These are phyloP conservation scores for Caenorhabditis parvicauda DNA, from an alignment of 2,888 invertebrate genomes.

Conservation along the genomic window DNA sequence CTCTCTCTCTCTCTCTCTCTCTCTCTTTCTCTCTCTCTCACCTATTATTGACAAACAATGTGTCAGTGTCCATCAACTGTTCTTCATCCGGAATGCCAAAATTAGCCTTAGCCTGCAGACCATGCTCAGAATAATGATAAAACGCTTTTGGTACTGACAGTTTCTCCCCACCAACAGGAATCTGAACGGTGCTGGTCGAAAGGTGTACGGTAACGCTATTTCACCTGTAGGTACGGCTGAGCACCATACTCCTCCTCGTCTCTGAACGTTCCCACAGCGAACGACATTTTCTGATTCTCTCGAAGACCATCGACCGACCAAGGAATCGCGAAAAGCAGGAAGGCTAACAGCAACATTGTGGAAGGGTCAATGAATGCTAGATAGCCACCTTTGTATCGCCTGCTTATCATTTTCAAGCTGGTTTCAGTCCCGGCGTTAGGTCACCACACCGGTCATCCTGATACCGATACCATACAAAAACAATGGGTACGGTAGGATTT, in stretches of 20 bases:
- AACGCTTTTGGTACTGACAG: constrained; percentile 33
- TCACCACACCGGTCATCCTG: no score
- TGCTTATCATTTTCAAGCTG: no score
- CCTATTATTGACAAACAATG: constrained; percentile 31
- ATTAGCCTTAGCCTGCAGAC: constrained; percentile 28
- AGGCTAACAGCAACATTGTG: constrained; percentile 6
- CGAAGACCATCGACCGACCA: constrained; percentile 1
- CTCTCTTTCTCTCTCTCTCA: no score
- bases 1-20: background rate
- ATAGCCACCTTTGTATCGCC: no score
- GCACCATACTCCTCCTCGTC: constrained; percentile 22
- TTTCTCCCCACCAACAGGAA: constrained; percentile 19
- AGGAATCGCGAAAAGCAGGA: constrained; percentile 3
- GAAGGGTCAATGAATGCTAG: constrained; percentile 6
- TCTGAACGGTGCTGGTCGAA: constrained; percentile 3
- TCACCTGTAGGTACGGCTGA: constrained; percentile 22
- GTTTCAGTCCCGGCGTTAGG: no score
- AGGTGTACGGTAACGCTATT: background rate
- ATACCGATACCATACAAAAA: no score
- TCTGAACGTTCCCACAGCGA: constrained; percentile 27
- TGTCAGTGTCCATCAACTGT: constrained; percentile 22
- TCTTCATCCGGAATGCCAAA: constrained; percentile 33
- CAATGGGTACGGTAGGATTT: no score
- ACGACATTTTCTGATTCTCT: constrained; percentile 18
- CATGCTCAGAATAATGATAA: constrained; percentile 35